Conservation (phyloP, 2,797 vertebrate species). For the Aulostomus chinensis region DNA sequence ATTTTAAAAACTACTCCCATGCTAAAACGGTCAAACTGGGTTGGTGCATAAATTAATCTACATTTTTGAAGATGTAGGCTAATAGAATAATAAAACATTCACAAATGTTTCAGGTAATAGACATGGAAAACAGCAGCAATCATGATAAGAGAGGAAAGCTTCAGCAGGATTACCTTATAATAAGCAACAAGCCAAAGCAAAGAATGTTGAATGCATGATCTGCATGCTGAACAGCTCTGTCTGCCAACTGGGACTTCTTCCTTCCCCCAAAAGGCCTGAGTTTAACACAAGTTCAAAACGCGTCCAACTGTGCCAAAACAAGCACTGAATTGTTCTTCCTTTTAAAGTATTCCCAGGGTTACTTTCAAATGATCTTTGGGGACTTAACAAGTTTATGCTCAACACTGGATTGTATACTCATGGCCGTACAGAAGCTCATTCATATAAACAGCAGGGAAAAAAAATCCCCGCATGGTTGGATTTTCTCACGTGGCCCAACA, state of each 20-base stretch:
- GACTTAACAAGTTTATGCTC: constrained; percentile 7
- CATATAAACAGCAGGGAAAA: no score
- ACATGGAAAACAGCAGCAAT: no score
- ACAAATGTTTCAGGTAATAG: no score
- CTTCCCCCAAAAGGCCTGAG: constrained; percentile 29
- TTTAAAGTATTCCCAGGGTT: constrained; percentile 49
- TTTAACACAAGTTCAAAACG: constrained; percentile 40
- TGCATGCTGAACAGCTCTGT: constrained; percentile 40
- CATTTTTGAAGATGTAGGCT: background rate
- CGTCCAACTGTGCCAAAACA: constrained; percentile 51
- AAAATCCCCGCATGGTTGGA: no score
- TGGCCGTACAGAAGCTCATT: no score
- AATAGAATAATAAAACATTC: no score
- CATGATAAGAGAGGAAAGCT: no score
- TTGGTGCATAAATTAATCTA: constrained; percentile 1
- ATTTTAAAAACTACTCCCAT: constrained; percentile 1
- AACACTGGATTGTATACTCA: no score
- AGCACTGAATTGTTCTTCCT: constrained; percentile 57
- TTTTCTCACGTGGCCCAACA: no score
- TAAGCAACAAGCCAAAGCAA: constrained; percentile 21
- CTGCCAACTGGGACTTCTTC: constrained; percentile 35
- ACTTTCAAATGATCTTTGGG: constrained; percentile 23
- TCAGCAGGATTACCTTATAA: constrained; percentile 7
- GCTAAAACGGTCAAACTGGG: background rate
- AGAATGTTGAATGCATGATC: constrained; percentile 39